These are phyloP conservation scores for Strix uralensis DNA, from an alignment of 2,113 vertebrate species.

Conservation along the genomic window DNA sequence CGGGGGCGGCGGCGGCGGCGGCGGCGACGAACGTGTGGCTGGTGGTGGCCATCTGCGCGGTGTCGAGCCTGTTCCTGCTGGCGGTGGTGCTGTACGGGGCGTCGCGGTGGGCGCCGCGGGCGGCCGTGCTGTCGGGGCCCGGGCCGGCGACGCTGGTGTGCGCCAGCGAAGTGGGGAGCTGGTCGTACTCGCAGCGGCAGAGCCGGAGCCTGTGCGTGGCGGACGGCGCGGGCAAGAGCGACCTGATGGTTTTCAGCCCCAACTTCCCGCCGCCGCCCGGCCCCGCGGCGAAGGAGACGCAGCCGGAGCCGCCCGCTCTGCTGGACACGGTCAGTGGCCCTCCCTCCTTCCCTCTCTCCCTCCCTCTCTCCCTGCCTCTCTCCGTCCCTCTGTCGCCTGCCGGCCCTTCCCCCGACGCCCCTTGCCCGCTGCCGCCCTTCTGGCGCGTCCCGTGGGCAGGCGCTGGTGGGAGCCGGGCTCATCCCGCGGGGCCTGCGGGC, in stretches of 20 bases:
- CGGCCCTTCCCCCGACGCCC: no score
- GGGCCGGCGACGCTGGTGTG: not conserved
- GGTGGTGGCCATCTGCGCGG: slow-evolving; percentile 57
- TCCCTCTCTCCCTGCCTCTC: no score
- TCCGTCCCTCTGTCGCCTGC: no score
- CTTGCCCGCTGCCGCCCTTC: no score
- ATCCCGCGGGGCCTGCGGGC: no score
- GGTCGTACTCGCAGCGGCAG: slow-evolving; percentile 31
- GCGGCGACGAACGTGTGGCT: slow-evolving; percentile 46
- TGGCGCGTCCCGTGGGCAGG: no score
- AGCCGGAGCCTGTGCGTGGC: slow-evolving; percentile 46
- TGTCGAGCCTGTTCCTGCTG: slow-evolving; percentile 57
- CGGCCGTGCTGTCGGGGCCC: not conserved
- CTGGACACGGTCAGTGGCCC: not conserved
- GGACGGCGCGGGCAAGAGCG: not conserved
- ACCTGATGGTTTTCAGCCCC: not conserved
- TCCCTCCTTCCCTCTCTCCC: no score
- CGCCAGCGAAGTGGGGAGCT: not conserved
- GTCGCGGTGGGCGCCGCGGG: not conserved
- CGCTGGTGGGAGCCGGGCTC: no score
- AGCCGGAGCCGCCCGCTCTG: not conserved
- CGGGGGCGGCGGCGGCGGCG: not conserved
- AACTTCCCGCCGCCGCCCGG: no score
- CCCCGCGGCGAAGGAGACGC: not conserved
- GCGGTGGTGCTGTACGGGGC: not conserved